Evolutionary conservation across 1,140 invertebrate genomes (phyloP).

Genomic region (Polypedilum pembai): DNA sequence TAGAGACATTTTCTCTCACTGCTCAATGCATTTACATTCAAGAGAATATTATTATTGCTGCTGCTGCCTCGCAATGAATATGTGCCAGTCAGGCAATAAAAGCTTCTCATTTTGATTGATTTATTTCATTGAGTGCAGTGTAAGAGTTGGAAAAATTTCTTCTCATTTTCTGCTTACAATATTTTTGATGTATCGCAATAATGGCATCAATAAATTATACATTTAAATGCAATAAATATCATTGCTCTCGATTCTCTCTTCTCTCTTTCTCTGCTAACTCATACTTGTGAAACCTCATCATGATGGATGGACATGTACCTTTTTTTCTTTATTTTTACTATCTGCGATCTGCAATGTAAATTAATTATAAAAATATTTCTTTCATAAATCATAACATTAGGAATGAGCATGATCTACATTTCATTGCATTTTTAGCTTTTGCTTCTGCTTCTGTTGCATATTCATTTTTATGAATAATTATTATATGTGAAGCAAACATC

Average conservation of each 20-base stretch:
- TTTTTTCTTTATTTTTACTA: neutral
- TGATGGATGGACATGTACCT: neutral
- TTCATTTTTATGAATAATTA: too few species aligned
- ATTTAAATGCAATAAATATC: slow-evolving; percentile 22
- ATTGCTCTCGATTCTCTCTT: slow-evolving; percentile 1
- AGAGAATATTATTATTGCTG: neutral
- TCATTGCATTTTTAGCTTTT: too few species aligned
- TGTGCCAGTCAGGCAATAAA: neutral
- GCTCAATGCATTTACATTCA: neutral
- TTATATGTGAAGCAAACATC: neutral
- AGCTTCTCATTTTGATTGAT: slow-evolving; percentile 24
- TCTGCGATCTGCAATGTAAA: neutral
- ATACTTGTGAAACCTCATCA: neutral
- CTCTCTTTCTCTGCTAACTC: neutral
- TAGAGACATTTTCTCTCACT: neutral
- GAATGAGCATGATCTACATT: neutral
- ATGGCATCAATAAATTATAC: slow-evolving; percentile 20
- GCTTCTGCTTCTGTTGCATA: too few species aligned
- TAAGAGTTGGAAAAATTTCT: neutral
- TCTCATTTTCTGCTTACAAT: neutral
- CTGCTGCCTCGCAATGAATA: neutral
- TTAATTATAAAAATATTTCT: neutral
- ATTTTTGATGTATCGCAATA: slow-evolving; percentile 27
- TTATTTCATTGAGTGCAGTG: slow-evolving; percentile 13
- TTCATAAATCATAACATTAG: slow-evolving; percentile 7